Percentiles rank a stretch among this genome's conserved stretches.
Evolutionary conservation across 2,113 vertebrate species (phyloP).

Genomic region (Ochotona princeps): DNA sequence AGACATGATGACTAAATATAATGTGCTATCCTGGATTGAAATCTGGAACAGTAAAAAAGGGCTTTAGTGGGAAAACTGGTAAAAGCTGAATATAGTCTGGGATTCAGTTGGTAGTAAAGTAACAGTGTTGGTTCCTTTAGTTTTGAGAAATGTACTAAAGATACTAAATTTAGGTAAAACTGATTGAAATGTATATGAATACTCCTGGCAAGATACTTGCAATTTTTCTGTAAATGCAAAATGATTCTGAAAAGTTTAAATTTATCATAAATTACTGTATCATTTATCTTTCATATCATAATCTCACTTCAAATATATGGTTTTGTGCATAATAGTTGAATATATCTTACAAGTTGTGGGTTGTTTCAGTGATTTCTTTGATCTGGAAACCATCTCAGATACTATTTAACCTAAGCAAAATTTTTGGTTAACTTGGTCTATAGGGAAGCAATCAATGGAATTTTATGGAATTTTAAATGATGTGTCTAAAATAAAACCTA

Average conservation of each 20-base stretch:
- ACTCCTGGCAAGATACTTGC: background rate
- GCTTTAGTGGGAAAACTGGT: background rate
- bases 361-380: background rate
- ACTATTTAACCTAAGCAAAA: background rate
- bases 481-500: background rate
- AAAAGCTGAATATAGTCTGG: background rate
- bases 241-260: background rate
- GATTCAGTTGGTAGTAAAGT: background rate
- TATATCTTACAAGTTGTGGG: background rate
- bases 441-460: background rate
- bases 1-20: background rate
- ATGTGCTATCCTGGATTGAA: background rate
- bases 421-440: background rate
- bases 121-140: background rate
- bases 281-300: background rate
- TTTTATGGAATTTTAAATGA: background rate
- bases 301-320: background rate
- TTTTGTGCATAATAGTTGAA: background rate
- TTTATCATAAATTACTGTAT: background rate
- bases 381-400: background rate
- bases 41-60: background rate
- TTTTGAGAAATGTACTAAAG: constrained; percentile 27
- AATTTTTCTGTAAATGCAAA: background rate
- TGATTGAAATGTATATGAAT: background rate
- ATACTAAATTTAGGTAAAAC: background rate